phyloP scores from a whole-genome alignment of 1,140 invertebrate genomes.

The Heliconius himera region DNA sequence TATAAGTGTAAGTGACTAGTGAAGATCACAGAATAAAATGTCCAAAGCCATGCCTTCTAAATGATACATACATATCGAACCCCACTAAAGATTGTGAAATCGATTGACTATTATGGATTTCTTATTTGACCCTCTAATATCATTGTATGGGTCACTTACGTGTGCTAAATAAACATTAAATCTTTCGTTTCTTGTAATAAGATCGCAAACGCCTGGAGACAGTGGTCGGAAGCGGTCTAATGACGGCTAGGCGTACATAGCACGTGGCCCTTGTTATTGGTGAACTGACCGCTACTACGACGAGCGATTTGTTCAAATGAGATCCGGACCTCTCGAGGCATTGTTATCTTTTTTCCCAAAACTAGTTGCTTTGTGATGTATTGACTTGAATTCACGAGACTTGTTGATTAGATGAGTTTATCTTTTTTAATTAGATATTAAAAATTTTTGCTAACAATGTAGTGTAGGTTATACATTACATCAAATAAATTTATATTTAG shows the following conservation, averaged over 20 bases:
- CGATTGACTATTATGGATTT: conserved; percentile 8
- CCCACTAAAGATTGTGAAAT: not conserved
- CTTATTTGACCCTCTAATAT: not conserved
- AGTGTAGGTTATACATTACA: not conserved
- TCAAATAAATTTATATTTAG: no score
- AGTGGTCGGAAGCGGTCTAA: conserved; percentile 69
- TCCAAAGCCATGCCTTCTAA: no score
- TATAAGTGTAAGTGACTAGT: not conserved
- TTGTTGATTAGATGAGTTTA: conserved; percentile 22
- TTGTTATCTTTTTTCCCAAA: conserved; percentile 70
- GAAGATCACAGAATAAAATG: not conserved
- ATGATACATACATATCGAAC: not conserved
- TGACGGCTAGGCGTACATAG: conserved; percentile 74
- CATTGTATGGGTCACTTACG: not conserved
- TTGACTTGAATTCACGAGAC: conserved; percentile 36
- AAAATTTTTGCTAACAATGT: not conserved
- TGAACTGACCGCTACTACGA: conserved; percentile 71
- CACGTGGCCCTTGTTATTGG: conserved; percentile 78
- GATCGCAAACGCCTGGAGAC: conserved; percentile 45
- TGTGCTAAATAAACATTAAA: conserved; percentile 18
- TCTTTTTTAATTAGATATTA: not conserved
- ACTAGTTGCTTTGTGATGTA: conserved; percentile 50
- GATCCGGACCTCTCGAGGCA: conserved; percentile 72
- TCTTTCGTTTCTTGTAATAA: conserved; percentile 46
- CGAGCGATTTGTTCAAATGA: conserved; percentile 80